phyloP scores from a whole-genome alignment of 2,113 vertebrate species.

The Protobothrops flavoviridis region DNA sequence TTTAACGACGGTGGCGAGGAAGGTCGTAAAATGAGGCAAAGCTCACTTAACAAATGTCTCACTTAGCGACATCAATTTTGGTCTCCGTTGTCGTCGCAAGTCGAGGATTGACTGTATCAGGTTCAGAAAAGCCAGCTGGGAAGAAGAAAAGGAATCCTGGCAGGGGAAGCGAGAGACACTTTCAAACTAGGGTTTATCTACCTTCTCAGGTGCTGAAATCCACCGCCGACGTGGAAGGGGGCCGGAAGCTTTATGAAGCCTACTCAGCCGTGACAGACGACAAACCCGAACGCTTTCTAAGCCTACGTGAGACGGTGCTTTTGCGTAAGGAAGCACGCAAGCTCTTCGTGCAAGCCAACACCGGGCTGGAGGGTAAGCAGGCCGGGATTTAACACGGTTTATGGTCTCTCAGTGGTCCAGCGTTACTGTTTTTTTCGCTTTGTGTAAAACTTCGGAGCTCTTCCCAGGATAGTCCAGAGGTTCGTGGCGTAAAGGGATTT shows the following conservation, averaged over 20 bases:
- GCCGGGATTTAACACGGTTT: background rate
- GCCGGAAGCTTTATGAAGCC: conserved; percentile 77
- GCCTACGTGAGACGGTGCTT: conserved; percentile 81
- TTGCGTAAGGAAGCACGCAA: conserved; percentile 87
- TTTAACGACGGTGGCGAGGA: too few species aligned
- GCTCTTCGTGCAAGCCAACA: conserved; percentile 90
- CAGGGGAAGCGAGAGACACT: background rate
- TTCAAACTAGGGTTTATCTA: background rate
- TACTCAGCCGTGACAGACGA: conserved; percentile 77
- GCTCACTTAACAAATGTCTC: too few species aligned
- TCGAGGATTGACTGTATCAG: too few species aligned
- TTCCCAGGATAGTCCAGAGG: background rate
- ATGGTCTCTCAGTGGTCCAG: background rate
- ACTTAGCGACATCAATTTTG: too few species aligned
- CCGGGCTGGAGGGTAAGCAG: conserved; percentile 74
- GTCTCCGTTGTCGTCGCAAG: too few species aligned
- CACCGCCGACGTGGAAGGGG: conserved; percentile 83
- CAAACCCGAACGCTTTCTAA: conserved; percentile 76
- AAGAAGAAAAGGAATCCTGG: too few species aligned
- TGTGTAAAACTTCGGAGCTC: background rate
- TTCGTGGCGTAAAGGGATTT: background rate
- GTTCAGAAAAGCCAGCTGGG: too few species aligned
- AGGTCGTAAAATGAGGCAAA: too few species aligned
- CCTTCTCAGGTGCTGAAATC: conserved; percentile 81
- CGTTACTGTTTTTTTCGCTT: background rate